Evolutionary conservation across 2,888 invertebrate genomes (phyloP).

Genomic region (Cryptosula pallasiana): DNA sequence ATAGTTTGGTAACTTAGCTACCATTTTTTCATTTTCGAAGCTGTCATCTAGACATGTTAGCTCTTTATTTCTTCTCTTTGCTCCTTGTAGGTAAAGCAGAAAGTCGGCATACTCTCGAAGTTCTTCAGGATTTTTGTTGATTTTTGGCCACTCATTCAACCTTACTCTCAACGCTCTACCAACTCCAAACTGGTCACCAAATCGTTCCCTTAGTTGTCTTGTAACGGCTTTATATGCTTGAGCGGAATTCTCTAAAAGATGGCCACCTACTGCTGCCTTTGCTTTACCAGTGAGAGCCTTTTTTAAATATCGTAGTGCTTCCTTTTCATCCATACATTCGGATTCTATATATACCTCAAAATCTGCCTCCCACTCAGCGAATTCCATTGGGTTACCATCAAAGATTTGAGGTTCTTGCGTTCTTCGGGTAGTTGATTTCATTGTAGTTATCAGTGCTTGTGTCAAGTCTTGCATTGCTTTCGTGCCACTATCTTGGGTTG

Average conservation of each 20-base stretch:
- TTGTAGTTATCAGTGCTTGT: neutral
- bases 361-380: neutral
- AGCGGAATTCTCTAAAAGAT: neutral
- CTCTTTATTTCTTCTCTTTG: neutral
- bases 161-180: neutral
- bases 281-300: neutral
- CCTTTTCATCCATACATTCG: neutral
- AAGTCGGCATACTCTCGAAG: neutral
- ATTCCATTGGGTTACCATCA: neutral
- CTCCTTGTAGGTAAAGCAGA: neutral
- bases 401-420: neutral
- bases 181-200: neutral
- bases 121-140: neutral
- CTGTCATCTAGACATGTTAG: neutral
- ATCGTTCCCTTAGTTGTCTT: neutral
- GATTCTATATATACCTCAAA: neutral
- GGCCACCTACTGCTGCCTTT: neutral
- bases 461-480: neutral
- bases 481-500: neutral
- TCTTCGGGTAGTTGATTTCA: neutral
- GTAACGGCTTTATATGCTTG: neutral
- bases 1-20: neutral
- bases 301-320: neutral
- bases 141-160: neutral
- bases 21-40: neutral